Evolutionary conservation across 2,797 vertebrate genomes (phyloP).

Genomic region (Acrossocheilus wenchowensis): DNA sequence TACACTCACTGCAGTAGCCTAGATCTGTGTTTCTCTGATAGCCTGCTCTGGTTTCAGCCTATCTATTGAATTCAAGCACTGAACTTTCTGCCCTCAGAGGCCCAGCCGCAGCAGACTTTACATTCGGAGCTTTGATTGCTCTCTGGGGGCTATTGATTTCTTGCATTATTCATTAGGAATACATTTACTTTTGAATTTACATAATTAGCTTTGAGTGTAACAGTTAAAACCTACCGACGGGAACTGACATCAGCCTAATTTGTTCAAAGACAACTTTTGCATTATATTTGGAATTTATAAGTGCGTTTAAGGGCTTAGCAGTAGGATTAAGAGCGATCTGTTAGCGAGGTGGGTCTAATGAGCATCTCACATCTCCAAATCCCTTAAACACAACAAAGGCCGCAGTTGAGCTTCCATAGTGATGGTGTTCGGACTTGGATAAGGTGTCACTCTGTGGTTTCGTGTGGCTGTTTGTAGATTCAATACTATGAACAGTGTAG

Average conservation of each 20-base stretch:
- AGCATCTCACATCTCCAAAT: constrained; percentile 34
- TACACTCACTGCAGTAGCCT: constrained; percentile 37
- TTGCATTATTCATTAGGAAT: constrained; percentile 40
- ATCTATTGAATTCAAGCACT: constrained; percentile 38
- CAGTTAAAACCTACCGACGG: constrained; percentile 15
- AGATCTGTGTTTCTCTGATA: constrained; percentile 61
- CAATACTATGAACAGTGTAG: constrained; percentile 54
- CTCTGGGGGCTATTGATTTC: constrained; percentile 42
- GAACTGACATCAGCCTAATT: constrained; percentile 30
- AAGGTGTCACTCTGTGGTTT: constrained; percentile 67
- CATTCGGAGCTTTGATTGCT: constrained; percentile 70
- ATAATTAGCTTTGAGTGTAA: constrained; percentile 38
- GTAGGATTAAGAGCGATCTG: constrained; percentile 30
- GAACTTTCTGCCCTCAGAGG: constrained; percentile 58
- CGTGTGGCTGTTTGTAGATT: constrained; percentile 66
- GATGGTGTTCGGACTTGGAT: constrained; percentile 59
- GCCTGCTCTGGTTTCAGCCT: constrained; percentile 66
- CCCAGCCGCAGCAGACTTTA: constrained; percentile 57
- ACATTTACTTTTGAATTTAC: constrained; percentile 39
- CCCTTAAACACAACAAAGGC: constrained; percentile 49
- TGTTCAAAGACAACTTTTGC: constrained; percentile 35
- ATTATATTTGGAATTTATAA: constrained; percentile 39
- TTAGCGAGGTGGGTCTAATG: constrained; percentile 39
- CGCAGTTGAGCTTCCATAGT: constrained; percentile 50
- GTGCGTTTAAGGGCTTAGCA: constrained; percentile 11